Evolutionary conservation across 2,888 invertebrate species (phyloP).

Genomic region (Cosmia pyralina): DNA sequence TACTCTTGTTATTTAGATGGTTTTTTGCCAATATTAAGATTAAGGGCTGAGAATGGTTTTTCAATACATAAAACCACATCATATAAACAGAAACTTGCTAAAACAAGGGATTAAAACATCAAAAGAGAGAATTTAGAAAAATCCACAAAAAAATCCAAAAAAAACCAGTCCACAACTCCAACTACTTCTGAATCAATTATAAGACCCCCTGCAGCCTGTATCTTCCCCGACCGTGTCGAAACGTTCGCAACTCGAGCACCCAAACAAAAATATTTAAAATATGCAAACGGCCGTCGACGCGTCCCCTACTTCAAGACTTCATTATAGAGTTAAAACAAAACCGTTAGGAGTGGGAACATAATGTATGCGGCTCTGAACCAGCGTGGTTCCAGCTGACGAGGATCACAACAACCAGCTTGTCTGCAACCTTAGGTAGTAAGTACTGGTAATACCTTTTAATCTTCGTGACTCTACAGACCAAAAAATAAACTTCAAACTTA

Average conservation of each 20-base stretch:
- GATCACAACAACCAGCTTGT: background rate
- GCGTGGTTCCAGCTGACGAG: background rate
- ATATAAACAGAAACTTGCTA: background rate
- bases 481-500: background rate
- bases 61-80: background rate
- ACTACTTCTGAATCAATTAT: constrained; percentile 19
- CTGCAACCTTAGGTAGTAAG: background rate
- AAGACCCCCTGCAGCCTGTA: constrained; percentile 3
- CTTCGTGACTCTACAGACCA: too few species aligned
- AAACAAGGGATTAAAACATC: background rate
- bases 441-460: background rate
- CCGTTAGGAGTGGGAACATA: constrained; percentile 62
- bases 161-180: background rate
- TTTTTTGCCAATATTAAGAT: background rate
- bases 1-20: background rate
- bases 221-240: constrained; percentile 2
- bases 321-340: constrained; percentile 79
- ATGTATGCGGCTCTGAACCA: constrained; percentile 26
- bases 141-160: background rate
- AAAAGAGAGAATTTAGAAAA: background rate
- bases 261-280: constrained; percentile 75
- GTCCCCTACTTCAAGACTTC: constrained; percentile 80
- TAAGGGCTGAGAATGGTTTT: background rate
- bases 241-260: constrained; percentile 61
- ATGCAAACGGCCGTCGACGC: constrained; percentile 84